phyloP scores from a whole-genome alignment of 2,113 vertebrate species.

The Typhlomys cinereus region DNA sequence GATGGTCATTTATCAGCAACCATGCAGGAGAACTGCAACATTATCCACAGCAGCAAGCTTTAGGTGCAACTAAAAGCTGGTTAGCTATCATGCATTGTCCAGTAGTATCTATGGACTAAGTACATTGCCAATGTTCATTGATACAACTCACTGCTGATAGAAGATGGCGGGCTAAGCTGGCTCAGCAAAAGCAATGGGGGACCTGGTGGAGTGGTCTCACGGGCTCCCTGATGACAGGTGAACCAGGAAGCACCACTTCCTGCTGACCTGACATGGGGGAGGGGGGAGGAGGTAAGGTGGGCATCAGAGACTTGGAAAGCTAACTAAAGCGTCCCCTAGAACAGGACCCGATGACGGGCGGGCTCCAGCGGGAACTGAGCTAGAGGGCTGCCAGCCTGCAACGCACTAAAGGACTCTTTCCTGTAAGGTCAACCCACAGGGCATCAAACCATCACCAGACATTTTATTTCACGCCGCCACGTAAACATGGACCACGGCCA shows the following conservation, averaged over 20 bases:
- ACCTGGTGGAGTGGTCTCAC: neutral
- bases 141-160: neutral
- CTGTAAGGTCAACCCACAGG: rapidly evolving
- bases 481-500: neutral
- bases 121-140: constrained; percentile 7
- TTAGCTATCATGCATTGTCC: neutral
- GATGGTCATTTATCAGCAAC: no score
- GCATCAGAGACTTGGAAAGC: constrained; percentile 30
- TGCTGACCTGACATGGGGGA: neutral
- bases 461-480: neutral
- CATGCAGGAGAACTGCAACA: no score
- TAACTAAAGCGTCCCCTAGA: neutral
- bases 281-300: neutral
- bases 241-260: constrained; percentile 27
- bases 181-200: neutral
- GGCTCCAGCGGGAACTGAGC: neutral
- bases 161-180: neutral
- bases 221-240: constrained; percentile 56
- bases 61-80: neutral
- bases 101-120: neutral
- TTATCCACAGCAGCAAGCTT: neutral
- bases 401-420: neutral
- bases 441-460: neutral
- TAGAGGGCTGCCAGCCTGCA: neutral
- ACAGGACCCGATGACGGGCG: neutral